A percentile compares a stretch with the other conserved stretches of the same genome.
These are phyloP conservation scores for Drosophila parthenogenetica DNA, from an alignment of 2,888 invertebrate genomes.

Conservation along the genomic window DNA sequence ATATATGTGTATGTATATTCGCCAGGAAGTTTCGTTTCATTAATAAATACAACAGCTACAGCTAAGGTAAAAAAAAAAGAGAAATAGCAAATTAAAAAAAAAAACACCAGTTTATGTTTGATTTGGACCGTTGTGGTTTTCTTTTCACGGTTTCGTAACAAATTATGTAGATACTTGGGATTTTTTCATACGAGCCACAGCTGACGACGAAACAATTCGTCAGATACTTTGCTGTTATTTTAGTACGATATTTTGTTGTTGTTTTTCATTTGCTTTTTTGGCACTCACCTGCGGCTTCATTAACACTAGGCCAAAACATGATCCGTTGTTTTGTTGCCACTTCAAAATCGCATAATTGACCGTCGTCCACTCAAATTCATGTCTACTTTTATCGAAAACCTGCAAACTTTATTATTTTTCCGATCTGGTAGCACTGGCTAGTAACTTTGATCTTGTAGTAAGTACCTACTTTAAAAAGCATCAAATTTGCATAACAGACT, in stretches of 20 bases:
- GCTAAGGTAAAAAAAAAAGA: slow-evolving; percentile 10
- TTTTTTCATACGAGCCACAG: slow-evolving; percentile 24
- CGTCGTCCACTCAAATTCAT: slow-evolving; percentile 7
- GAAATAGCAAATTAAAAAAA: slow-evolving; percentile 20
- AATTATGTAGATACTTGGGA: slow-evolving; percentile 48
- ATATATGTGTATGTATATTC: slow-evolving; percentile 3
- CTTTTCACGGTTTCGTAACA: slow-evolving; percentile 61
- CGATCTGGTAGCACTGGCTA: neutral
- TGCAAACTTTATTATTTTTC: slow-evolving; percentile 15
- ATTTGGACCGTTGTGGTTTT: slow-evolving; percentile 44
- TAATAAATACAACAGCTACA: slow-evolving; percentile 54
- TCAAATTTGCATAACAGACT: no score
- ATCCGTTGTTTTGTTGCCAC: slow-evolving; percentile 25
- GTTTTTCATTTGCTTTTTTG: slow-evolving; percentile 18
- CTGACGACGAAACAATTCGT: slow-evolving; percentile 11
- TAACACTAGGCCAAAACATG: slow-evolving; percentile 35
- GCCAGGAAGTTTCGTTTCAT: slow-evolving; percentile 63
- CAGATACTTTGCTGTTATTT: slow-evolving; percentile 12
- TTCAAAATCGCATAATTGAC: slow-evolving; percentile 19
- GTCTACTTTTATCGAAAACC: slow-evolving; percentile 14
- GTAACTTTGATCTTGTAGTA: no score
- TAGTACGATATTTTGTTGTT: slow-evolving; percentile 5
- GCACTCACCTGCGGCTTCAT: slow-evolving; percentile 31
- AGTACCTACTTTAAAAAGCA: no score
- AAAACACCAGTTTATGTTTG: slow-evolving; percentile 39